Percentiles rank a stretch among this genome's conserved stretches.
These are phyloP conservation scores for Rhinoptilus africanus DNA, from an alignment of 2,113 vertebrate genomes.

Conservation along the genomic window DNA sequence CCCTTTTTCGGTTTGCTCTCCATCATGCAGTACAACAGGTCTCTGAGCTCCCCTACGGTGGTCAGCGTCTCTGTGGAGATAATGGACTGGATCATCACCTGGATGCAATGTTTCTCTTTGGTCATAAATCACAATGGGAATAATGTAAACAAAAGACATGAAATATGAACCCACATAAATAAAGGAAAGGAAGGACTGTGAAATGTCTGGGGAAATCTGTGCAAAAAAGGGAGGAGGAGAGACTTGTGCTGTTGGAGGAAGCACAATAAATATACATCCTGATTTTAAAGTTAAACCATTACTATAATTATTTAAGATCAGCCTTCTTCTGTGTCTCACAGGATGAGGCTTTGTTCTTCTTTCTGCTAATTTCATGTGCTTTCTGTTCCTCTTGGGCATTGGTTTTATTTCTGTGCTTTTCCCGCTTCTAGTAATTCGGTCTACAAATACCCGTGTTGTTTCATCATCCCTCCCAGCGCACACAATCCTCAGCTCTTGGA, in stretches of 20 bases:
- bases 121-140: constrained; percentile 44
- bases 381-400: constrained; percentile 46
- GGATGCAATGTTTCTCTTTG: constrained; percentile 18
- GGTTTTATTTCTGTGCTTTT: constrained; percentile 34
- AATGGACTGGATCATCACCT: constrained; percentile 60
- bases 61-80: constrained; percentile 22
- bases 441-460: constrained; percentile 2
- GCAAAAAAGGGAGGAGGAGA: constrained; percentile 12
- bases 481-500: neutral
- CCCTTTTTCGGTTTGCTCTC: neutral
- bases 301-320: constrained; percentile 33
- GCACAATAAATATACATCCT: neutral
- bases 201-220: constrained; percentile 49
- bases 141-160: constrained; percentile 29
- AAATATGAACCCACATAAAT: constrained; percentile 46
- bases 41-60: neutral
- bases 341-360: constrained; percentile 45
- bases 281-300: constrained; percentile 40
- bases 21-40: neutral
- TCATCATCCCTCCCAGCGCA: neutral
- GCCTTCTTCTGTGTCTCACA: neutral
- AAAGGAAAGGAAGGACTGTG: constrained; percentile 18
- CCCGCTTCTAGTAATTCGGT: neutral
- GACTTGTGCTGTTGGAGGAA: neutral
- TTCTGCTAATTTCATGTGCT: neutral